Evolutionary conservation across 2,797 vertebrate genomes (phyloP).

Genomic region (Cuculus canorus): DNA sequence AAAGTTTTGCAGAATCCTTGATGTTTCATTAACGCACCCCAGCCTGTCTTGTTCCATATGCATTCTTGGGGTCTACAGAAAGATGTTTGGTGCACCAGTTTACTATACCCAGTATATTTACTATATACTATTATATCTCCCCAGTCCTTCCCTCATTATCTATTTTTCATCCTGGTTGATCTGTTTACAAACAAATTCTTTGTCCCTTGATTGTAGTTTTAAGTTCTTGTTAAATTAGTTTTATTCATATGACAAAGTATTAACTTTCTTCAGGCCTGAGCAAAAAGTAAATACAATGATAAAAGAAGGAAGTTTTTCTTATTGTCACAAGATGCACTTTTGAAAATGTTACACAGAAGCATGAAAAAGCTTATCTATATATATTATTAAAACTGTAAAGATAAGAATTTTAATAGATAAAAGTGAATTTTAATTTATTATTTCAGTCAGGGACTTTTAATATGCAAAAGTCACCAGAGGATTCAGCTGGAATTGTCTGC

Average conservation of each 20-base stretch:
- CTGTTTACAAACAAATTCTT: not conserved
- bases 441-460: not conserved
- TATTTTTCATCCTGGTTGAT: not conserved
- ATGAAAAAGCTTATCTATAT: accelerated
- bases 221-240: not conserved
- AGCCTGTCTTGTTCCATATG: not conserved
- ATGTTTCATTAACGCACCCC: not conserved
- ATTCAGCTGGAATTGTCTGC: not conserved
- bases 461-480: not conserved
- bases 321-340: not conserved
- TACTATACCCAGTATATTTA: too few relatives aligned
- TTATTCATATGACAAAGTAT: not conserved
- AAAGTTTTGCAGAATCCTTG: too few relatives aligned
- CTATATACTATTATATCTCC: not conserved
- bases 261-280: not conserved
- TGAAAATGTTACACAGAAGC: not conserved
- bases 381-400: not conserved
- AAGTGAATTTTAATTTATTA: not conserved
- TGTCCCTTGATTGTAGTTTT: not conserved
- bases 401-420: not conserved
- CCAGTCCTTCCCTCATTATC: not conserved
- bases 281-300: not conserved
- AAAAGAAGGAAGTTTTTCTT: not conserved
- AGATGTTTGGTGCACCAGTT: not conserved
- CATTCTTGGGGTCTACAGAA: not conserved